Percentiles rank a stretch among this genome's conserved stretches.
phyloP scores from a whole-genome alignment of 2,113 vertebrate genomes.

The Zapus hudsonius region DNA sequence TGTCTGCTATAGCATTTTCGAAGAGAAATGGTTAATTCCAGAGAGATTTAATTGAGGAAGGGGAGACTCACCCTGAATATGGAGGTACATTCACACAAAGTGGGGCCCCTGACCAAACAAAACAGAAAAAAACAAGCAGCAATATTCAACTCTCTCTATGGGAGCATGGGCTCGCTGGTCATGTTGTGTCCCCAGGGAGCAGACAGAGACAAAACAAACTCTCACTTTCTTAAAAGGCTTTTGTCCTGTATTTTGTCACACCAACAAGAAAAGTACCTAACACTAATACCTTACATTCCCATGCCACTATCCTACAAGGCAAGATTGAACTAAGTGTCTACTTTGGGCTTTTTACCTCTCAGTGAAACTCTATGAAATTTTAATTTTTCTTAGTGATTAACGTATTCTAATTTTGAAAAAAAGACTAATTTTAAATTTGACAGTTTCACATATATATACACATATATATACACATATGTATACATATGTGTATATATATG shows the following conservation, averaged over 20 bases:
- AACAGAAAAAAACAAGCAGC: too few relatives aligned
- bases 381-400: neutral
- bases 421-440: too few relatives aligned
- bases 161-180: too few relatives aligned
- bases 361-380: neutral
- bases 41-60: neutral
- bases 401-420: neutral
- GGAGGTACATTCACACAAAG: too few relatives aligned
- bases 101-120: neutral
- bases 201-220: neutral
- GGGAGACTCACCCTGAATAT: neutral
- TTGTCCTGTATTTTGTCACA: neutral
- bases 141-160: neutral
- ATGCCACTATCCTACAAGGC: too few relatives aligned
- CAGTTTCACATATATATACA: too few relatives aligned
- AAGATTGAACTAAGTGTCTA: neutral
- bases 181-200: too few relatives aligned
- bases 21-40: neutral
- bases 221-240: too few relatives aligned
- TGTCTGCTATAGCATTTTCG: neutral
- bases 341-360: neutral
- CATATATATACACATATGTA: too few relatives aligned
- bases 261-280: neutral
- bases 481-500: too few relatives aligned
- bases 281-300: too few relatives aligned